Percentiles rank a stretch among this genome's conserved stretches.
phyloP scores from a whole-genome alignment of 1,140 invertebrate genomes.

The Caenorhabditis inopinata region DNA sequence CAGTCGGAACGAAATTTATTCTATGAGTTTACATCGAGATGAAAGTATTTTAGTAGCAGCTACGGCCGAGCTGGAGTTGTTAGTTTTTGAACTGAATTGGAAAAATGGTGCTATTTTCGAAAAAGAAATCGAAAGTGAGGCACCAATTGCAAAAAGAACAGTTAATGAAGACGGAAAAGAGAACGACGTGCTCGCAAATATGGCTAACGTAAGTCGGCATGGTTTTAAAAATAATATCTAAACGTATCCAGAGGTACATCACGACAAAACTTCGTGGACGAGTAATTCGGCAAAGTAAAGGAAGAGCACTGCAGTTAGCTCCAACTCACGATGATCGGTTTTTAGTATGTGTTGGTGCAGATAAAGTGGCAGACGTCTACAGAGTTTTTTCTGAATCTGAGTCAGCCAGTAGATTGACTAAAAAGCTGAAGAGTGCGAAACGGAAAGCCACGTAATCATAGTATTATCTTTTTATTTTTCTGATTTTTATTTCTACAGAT shows the following conservation, averaged over 20 bases:
- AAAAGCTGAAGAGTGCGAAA: slow-evolving; percentile 60
- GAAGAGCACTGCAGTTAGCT: slow-evolving; percentile 70
- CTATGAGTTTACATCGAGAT: slow-evolving; percentile 72
- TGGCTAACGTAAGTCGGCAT: slow-evolving; percentile 54
- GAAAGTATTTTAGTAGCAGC: slow-evolving; percentile 79
- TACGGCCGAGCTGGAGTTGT: slow-evolving; percentile 78
- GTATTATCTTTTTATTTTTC: neutral
- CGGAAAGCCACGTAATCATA: slow-evolving; percentile 36
- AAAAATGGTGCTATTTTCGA: slow-evolving; percentile 68
- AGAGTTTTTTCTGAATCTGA: slow-evolving; percentile 77
- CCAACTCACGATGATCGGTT: slow-evolving; percentile 72
- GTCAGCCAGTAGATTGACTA: slow-evolving; percentile 70
- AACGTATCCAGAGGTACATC: slow-evolving; percentile 71
- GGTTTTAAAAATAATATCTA: slow-evolving; percentile 30
- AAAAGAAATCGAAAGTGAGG: slow-evolving; percentile 67
- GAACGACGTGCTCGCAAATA: slow-evolving; percentile 44
- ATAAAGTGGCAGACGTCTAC: slow-evolving; percentile 81
- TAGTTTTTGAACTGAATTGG: slow-evolving; percentile 76
- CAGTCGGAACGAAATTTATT: slow-evolving; percentile 76
- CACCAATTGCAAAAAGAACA: slow-evolving; percentile 53
- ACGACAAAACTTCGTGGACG: slow-evolving; percentile 76
- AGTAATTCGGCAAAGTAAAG: slow-evolving; percentile 76
- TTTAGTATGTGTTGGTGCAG: slow-evolving; percentile 80
- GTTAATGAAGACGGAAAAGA: slow-evolving; percentile 38
- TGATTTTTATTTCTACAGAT: neutral